Evolutionary conservation across 2,888 invertebrate species (phyloP).

Genomic region (Drosophila bunnanda): DNA sequence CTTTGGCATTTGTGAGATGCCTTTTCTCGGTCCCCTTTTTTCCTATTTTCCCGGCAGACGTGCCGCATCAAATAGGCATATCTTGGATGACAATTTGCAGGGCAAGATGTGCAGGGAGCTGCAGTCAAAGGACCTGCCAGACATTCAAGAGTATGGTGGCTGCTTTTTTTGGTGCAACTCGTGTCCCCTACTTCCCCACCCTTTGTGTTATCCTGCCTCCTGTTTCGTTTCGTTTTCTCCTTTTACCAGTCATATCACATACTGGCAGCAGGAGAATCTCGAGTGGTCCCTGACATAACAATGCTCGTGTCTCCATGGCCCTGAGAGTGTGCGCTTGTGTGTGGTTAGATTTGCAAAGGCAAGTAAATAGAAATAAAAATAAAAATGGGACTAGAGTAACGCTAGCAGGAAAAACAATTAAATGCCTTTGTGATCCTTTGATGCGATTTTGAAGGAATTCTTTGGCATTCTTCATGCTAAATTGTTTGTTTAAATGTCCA

Average conservation of each 20-base stretch:
- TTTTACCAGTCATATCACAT: slow-evolving; percentile 35
- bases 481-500: slow-evolving; percentile 3
- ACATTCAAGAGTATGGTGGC: slow-evolving; percentile 9
- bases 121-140: slow-evolving; percentile 27
- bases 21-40: slow-evolving; percentile 10
- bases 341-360: slow-evolving; percentile 32
- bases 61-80: slow-evolving; percentile 24
- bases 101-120: neutral
- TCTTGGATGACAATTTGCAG: slow-evolving; percentile 27
- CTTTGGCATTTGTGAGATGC: slow-evolving; percentile 33
- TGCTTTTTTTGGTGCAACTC: slow-evolving; percentile 18
- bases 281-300: slow-evolving; percentile 44
- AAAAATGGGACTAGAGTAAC: slow-evolving; percentile 6
- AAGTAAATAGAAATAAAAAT: slow-evolving; percentile 24
- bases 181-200: slow-evolving; percentile 7
- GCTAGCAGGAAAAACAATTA: slow-evolving; percentile 32
- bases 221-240: neutral
- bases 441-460: slow-evolving; percentile 25
- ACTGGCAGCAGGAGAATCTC: slow-evolving; percentile 2
- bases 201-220: neutral
- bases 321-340: slow-evolving; percentile 20
- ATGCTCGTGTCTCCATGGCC: slow-evolving; percentile 26
- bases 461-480: slow-evolving; percentile 1
- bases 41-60: slow-evolving; percentile 18
- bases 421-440: slow-evolving; percentile 37